Conservation (phyloP, 1,140 invertebrate species). For the Colletes gigas region DNA sequence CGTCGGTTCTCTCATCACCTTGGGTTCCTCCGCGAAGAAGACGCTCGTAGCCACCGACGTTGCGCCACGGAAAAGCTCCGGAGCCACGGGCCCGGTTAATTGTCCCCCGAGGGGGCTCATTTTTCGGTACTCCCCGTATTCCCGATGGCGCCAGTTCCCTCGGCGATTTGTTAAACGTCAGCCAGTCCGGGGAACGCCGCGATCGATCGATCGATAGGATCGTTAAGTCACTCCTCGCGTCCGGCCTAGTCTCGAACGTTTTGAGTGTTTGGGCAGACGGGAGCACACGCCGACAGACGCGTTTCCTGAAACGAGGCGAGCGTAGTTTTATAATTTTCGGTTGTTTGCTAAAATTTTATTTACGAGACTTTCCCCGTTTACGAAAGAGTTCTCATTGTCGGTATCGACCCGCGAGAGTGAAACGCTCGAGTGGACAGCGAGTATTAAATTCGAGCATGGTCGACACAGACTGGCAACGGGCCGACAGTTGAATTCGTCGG, state of each 20-base stretch:
- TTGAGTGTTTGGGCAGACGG: neutral
- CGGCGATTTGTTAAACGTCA: constrained; percentile 64
- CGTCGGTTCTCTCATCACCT: constrained; percentile 49
- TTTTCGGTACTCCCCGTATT: constrained; percentile 58
- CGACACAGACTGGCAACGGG: constrained; percentile 31
- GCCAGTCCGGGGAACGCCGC: constrained; percentile 15
- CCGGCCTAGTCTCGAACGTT: neutral
- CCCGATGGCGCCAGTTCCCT: constrained; percentile 58
- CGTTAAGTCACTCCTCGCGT: constrained; percentile 50
- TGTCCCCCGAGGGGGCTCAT: constrained; percentile 72
- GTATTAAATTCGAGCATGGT: constrained; percentile 39
- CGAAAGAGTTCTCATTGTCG: too few relatives aligned
- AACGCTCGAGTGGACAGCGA: neutral
- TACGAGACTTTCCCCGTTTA: too few relatives aligned
- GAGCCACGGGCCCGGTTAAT: constrained; percentile 61
- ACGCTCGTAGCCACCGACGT: constrained; percentile 58
- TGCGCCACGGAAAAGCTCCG: constrained; percentile 61
- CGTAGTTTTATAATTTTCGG: too few relatives aligned
- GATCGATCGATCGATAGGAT: constrained; percentile 62
- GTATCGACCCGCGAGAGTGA: too few relatives aligned
- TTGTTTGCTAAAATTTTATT: too few relatives aligned
- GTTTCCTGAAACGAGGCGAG: too few relatives aligned
- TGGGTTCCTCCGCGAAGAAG: constrained; percentile 31
- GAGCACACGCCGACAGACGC: neutral
- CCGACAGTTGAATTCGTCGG: constrained; percentile 37